Evolutionary conservation across 2,797 vertebrate species (phyloP).

Genomic region (Sternarchorhynchus goeldii): DNA sequence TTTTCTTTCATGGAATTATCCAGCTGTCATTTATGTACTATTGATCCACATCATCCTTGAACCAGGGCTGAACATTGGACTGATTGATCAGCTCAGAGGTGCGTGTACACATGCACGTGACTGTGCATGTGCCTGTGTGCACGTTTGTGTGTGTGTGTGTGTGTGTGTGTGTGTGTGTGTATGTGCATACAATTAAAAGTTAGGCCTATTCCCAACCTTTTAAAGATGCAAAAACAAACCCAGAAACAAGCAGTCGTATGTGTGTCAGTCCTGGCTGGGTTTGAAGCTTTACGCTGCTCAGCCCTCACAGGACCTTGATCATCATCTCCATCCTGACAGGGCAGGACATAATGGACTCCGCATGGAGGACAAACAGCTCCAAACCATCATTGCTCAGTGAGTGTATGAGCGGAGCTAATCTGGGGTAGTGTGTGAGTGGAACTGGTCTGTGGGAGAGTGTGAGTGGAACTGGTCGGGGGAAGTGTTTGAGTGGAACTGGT

Average conservation of each 20-base stretch:
- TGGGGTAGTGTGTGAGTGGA: too few relatives aligned
- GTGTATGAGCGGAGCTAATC: too few relatives aligned
- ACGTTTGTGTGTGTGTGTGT: conserved; percentile 1
- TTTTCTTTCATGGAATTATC: not conserved
- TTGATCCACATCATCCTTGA: too few relatives aligned
- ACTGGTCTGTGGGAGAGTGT: too few relatives aligned
- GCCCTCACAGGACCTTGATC: not conserved
- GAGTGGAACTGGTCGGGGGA: too few relatives aligned
- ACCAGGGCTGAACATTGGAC: too few relatives aligned
- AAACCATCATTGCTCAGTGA: too few relatives aligned
- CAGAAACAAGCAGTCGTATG: conserved; percentile 11
- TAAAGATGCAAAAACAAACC: conserved; percentile 31
- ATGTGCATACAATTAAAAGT: not conserved
- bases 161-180: conserved; percentile 5
- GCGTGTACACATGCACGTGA: not conserved
- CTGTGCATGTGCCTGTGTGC: not conserved
- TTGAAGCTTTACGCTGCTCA: conserved; percentile 9
- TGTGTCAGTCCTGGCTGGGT: conserved; percentile 8
- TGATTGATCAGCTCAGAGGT: too few relatives aligned
- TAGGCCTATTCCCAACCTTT: not conserved
- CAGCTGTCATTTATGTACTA: not conserved
- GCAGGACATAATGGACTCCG: too few relatives aligned
- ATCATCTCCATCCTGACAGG: too few relatives aligned
- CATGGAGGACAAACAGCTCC: too few relatives aligned
- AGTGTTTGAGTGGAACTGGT: too few relatives aligned